Percentiles rank a stretch among this genome's conserved stretches.
These are phyloP conservation scores for Eupithecia tripunctaria DNA, from an alignment of 2,888 invertebrate genomes.

Conservation along the genomic window DNA sequence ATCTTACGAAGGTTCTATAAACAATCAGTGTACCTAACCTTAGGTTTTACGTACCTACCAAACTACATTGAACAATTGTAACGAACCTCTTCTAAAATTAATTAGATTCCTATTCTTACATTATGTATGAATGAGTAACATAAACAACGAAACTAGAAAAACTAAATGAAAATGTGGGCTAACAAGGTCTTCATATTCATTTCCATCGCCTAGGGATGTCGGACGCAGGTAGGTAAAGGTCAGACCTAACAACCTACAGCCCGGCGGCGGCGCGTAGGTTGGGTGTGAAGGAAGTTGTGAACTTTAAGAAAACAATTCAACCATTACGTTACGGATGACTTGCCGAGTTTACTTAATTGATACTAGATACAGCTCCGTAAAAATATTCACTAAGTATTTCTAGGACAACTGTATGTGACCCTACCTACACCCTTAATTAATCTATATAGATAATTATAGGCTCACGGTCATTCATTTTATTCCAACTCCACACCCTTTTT, in stretches of 20 bases:
- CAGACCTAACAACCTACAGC: slow-evolving; percentile 44
- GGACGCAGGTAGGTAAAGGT: slow-evolving; percentile 50
- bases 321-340: slow-evolving; percentile 68
- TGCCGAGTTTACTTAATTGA: slow-evolving; percentile 64
- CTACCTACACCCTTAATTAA: too few relatives aligned
- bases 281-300: slow-evolving; percentile 62
- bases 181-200: slow-evolving; percentile 6
- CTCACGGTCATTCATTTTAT: slow-evolving; percentile 26
- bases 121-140: background rate
- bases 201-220: slow-evolving; percentile 12
- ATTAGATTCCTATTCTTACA: background rate
- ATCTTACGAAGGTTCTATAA: background rate
- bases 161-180: slow-evolving; percentile 9
- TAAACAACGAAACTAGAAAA: background rate
- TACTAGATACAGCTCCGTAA: slow-evolving; percentile 38
- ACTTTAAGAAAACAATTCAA: slow-evolving; percentile 67
- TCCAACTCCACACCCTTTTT: slow-evolving; percentile 36
- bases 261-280: slow-evolving; percentile 36
- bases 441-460: slow-evolving; percentile 12
- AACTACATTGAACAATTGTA: background rate
- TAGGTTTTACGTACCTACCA: background rate
- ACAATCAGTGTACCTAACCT: background rate
- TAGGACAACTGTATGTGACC: slow-evolving; percentile 24
- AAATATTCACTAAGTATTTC: slow-evolving; percentile 31
- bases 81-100: background rate